These are phyloP conservation scores for Phalera bucephala DNA, from an alignment of 2,888 invertebrate species.

Conservation along the genomic window DNA sequence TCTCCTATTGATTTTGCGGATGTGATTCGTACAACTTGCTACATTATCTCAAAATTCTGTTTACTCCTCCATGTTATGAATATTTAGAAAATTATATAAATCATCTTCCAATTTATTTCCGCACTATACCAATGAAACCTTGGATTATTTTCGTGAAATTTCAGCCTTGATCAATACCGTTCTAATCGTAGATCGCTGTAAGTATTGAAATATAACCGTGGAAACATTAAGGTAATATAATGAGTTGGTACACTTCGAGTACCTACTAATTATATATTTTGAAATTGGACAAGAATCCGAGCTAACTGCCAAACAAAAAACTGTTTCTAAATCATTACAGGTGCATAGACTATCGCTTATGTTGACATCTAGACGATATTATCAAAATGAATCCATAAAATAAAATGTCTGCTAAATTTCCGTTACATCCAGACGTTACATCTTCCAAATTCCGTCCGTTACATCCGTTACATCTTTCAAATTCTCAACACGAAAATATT, in stretches of 20 bases:
- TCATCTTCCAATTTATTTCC: slow-evolving; percentile 10
- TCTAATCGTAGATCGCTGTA: slow-evolving; percentile 15
- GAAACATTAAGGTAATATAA: slow-evolving; percentile 10
- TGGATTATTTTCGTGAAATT: slow-evolving; percentile 20
- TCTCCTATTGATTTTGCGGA: no score
- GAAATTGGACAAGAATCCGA: slow-evolving; percentile 5
- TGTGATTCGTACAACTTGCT: no score
- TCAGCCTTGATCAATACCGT: slow-evolving; percentile 13
- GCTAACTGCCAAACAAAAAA: slow-evolving; percentile 8
- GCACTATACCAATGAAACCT: slow-evolving; percentile 16
- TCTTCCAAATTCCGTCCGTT: no score
- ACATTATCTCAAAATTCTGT: slow-evolving; percentile 1
- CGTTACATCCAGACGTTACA: background rate
- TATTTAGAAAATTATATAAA: slow-evolving; percentile 18
- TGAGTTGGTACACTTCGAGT: no score
- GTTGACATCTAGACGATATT: slow-evolving; percentile 19
- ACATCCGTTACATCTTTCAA: no score
- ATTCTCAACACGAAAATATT: background rate
- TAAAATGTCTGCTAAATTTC: background rate
- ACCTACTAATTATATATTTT: no score
- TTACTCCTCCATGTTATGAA: slow-evolving; percentile 11
- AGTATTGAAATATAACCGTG: slow-evolving; percentile 5
- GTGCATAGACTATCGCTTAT: slow-evolving; percentile 5
- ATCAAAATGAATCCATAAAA: slow-evolving; percentile 8
- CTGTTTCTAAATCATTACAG: slow-evolving; percentile 14